Percentiles rank a stretch among this genome's conserved stretches.
Conservation (phyloP, 2,113 vertebrate genomes). For the Hydropotes inermis region DNA sequence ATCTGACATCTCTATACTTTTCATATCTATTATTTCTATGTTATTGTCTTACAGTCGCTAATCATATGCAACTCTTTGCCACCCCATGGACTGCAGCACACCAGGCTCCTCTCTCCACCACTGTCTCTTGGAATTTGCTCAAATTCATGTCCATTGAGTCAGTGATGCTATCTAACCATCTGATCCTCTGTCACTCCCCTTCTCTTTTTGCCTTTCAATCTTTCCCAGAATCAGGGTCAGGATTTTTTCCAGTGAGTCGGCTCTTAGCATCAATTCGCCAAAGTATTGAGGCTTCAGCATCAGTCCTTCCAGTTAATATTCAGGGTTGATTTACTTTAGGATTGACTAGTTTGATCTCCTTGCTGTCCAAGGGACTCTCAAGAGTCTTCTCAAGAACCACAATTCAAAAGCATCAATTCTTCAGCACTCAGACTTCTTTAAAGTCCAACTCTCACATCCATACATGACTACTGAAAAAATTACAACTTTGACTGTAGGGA, state of each 20-base stretch:
- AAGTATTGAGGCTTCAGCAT: neutral
- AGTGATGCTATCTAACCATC: neutral
- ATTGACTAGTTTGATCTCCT: neutral
- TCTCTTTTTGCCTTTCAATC: neutral
- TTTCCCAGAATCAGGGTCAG: neutral
- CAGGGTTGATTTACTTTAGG: neutral
- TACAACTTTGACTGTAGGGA: neutral
- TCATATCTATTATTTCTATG: constrained; percentile 20
- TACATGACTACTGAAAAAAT: neutral
- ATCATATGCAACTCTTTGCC: neutral
- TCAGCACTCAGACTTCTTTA: neutral
- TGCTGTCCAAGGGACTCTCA: neutral
- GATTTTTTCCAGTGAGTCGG: neutral
- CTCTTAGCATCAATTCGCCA: neutral
- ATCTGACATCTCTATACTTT: constrained; percentile 45
- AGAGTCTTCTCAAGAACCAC: neutral
- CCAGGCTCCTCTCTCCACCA: neutral
- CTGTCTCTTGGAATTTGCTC: neutral
- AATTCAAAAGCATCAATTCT: neutral
- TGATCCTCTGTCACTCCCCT: neutral
- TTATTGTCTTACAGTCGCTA: neutral
- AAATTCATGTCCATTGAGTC: neutral
- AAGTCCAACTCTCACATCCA: neutral
- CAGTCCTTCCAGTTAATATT: neutral
- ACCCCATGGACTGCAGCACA: neutral